phyloP scores from a whole-genome alignment of 2,797 vertebrate genomes.

The Notolepis coatsorum region DNA sequence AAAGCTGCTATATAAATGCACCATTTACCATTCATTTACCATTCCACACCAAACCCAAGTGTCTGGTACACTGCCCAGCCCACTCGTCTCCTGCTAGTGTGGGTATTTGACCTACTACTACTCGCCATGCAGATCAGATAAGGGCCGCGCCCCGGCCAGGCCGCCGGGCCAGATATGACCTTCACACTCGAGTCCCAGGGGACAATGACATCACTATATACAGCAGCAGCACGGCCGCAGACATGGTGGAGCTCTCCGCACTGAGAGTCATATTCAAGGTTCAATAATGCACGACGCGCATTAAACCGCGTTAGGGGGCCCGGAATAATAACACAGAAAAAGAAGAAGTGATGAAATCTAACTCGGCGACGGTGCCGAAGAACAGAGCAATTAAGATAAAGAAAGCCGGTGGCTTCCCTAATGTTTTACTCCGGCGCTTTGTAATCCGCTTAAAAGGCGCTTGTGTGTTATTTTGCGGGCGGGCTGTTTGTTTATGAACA shows the following conservation, averaged over 20 bases:
- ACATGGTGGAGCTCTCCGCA: slow-evolving; percentile 12
- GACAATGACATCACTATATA: slow-evolving; percentile 50
- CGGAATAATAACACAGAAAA: slow-evolving; percentile 3
- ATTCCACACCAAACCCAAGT: too few relatives aligned
- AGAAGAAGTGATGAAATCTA: background rate
- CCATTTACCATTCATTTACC: too few relatives aligned
- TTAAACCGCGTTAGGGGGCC: background rate
- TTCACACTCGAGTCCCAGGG: slow-evolving; percentile 12
- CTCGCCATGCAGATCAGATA: slow-evolving; percentile 54
- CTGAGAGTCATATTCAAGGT: slow-evolving; percentile 1
- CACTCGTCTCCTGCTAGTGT: slow-evolving; percentile 1
- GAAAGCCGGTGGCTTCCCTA: background rate
- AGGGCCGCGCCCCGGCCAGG: slow-evolving; percentile 66
- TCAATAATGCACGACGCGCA: background rate
- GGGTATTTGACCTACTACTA: slow-evolving; percentile 12
- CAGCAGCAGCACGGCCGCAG: slow-evolving; percentile 25
- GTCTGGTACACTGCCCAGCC: background rate
- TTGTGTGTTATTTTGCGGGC: slow-evolving; percentile 11
- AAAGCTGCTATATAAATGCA: too few relatives aligned
- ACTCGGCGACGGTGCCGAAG: too few relatives aligned
- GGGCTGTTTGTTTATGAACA: slow-evolving; percentile 29
- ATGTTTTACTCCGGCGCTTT: background rate
- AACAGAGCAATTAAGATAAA: background rate
- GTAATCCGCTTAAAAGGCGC: background rate
- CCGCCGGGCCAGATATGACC: slow-evolving; percentile 69